Evolutionary conservation across 2,797 vertebrate genomes (phyloP), one percentile per base, ranked within the genome.

Genomic region (Tragelaphus oryx): DNA sequence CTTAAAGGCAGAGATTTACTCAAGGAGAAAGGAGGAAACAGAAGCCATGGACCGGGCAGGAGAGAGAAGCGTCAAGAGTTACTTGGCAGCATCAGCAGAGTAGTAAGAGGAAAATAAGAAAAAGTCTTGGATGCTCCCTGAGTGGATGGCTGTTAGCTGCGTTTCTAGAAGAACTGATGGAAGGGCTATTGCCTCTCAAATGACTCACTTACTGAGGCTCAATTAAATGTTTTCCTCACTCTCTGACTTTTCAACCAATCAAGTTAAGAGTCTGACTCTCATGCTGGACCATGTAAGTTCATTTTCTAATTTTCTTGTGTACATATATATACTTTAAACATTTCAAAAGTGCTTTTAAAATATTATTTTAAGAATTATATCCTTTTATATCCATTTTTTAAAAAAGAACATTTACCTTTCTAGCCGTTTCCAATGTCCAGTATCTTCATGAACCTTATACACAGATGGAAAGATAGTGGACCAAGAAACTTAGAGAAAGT

Each of bases 401-500:
- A 97, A 68, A 68, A 68, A 37, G 65, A 94, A 54, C 86, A 60
- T 22, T 88, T 30, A 95, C 44, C 92, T 96, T 98, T 97, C 84
- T 96, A 96, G 68, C 91, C 3, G 24, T 93, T 98, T 97, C 71
- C 97, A 97, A 90, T 95, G 54, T 91, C 86, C 28, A 95, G 83
- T 54, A 96, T 16, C 8, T 75, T 97, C 93, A 90, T 88, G 89
- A 95, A 93, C 94, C 85, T 94, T 68, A 22, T 91, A 94, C 5
- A 96, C 28, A 95, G 89, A 97, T 96, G 26, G 96, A 97, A 97
- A 96, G 95, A 97, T 60, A 9, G 1, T 79, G n/a, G 71, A 97
- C 93, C 90, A 96, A 96, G 81, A 81, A 97, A 95, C 68, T 93
- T 46, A 76, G 57, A 97, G 92, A 97, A 96, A 95, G 95, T 94